phyloP scores from a whole-genome alignment of 2,888 invertebrate species.

The Altica lythri region DNA sequence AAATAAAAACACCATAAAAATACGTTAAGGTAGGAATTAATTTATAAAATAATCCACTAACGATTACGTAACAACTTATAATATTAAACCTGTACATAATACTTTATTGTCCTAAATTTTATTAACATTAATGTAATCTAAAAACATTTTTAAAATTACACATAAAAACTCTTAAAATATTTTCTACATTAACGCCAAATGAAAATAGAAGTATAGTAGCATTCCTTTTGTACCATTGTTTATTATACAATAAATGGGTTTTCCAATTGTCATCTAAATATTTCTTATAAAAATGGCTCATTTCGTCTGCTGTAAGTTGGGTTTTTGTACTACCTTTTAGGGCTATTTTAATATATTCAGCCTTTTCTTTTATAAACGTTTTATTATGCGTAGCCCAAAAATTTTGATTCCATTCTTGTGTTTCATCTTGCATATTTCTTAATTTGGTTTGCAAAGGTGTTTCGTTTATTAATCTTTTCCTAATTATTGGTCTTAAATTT shows the following conservation, averaged over 20 bases:
- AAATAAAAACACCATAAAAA: too few relatives aligned
- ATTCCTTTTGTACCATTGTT: conserved; percentile 84
- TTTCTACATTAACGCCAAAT: conserved; percentile 63
- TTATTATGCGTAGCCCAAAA: conserved; percentile 85
- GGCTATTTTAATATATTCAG: conserved; percentile 59
- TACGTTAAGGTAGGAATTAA: too few relatives aligned
- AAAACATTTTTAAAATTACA: conserved; percentile 11
- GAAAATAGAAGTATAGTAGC: conserved; percentile 67
- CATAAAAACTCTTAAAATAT: conserved; percentile 8
- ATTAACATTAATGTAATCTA: conserved; percentile 1
- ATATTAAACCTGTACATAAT: background rate
- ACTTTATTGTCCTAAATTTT: background rate
- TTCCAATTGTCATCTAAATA: conserved; percentile 84
- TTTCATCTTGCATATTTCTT: conserved; percentile 67
- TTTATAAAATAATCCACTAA: too few relatives aligned
- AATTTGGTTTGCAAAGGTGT: conserved; percentile 67
- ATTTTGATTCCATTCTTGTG: conserved; percentile 81
- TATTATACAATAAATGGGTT: conserved; percentile 75
- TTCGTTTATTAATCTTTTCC: conserved; percentile 69
- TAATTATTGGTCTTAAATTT: conserved; percentile 75
- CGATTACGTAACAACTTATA: too few relatives aligned
- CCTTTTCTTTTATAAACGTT: conserved; percentile 69
- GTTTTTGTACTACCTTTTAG: conserved; percentile 54
- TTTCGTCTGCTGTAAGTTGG: conserved; percentile 75
- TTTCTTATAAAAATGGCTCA: conserved; percentile 86